phyloP scores from a whole-genome alignment of 2,113 vertebrate genomes.

The Chunga burmeisteri region DNA sequence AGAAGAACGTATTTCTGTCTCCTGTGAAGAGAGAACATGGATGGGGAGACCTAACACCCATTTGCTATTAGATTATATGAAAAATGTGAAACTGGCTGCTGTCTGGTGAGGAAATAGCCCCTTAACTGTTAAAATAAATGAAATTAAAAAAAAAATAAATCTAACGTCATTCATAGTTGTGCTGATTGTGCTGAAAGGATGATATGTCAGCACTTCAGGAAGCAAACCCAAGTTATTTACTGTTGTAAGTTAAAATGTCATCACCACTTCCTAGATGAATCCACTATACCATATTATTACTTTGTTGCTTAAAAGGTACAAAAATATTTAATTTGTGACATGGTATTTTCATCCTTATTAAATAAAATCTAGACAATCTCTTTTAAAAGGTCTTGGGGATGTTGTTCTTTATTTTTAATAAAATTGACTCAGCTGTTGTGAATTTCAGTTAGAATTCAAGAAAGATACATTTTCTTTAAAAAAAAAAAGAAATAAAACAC shows the following conservation, averaged over 20 bases:
- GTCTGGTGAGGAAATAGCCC: background rate
- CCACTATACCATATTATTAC: background rate
- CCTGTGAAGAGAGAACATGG: background rate
- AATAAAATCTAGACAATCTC: background rate
- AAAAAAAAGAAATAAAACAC: background rate
- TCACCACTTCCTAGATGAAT: background rate
- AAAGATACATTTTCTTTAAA: background rate
- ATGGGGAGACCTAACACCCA: background rate
- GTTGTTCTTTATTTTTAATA: background rate
- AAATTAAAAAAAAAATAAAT: background rate
- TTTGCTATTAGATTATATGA: background rate
- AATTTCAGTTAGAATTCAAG: background rate
- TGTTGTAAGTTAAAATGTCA: background rate
- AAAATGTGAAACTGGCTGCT: background rate
- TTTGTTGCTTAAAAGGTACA: background rate
- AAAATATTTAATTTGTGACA: background rate
- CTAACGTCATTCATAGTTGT: background rate
- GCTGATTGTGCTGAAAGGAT: background rate
- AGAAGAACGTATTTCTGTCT: background rate
- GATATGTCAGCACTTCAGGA: background rate
- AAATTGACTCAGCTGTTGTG: background rate
- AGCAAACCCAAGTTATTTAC: background rate
- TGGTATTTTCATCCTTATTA: background rate
- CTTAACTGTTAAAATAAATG: background rate
- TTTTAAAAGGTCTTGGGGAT: background rate